Conservation (phyloP, 2,113 vertebrate species). For the Motacilla tschutschensis region DNA sequence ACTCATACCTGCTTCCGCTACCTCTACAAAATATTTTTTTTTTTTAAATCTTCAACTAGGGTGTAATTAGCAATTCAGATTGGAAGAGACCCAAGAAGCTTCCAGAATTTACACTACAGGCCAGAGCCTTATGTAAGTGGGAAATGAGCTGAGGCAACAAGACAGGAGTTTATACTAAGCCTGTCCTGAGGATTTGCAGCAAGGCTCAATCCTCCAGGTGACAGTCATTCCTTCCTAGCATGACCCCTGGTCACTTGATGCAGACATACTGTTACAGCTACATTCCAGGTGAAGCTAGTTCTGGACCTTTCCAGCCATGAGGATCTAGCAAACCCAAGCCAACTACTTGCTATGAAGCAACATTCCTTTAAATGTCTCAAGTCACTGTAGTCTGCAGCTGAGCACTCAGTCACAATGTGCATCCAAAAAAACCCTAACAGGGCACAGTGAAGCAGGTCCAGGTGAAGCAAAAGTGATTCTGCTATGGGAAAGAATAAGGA, state of each 20-base stretch:
- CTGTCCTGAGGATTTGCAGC: slow-evolving; percentile 55
- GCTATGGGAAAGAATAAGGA: background rate
- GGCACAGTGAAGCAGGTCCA: background rate
- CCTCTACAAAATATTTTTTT: background rate
- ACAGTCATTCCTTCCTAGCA: background rate
- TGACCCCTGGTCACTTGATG: background rate
- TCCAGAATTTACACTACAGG: background rate
- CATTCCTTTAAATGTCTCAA: background rate
- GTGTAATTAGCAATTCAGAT: background rate
- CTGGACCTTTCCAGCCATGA: background rate
- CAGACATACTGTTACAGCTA: background rate
- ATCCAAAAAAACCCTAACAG: background rate
- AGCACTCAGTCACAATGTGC: background rate
- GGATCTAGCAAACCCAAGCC: background rate
- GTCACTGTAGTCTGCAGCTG: background rate
- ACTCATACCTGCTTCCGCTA: background rate
- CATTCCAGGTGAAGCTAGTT: background rate
- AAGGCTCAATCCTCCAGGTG: slow-evolving; percentile 38
- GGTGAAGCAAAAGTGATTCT: background rate
- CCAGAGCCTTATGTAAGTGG: slow-evolving; percentile 40
- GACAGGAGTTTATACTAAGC: slow-evolving; percentile 50
- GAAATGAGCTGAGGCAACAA: slow-evolving; percentile 27
- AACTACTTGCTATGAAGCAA: background rate
- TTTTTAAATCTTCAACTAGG: background rate
- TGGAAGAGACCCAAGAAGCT: background rate